Evolutionary conservation across 2,113 vertebrate species (phyloP).

Genomic region (Atlantisia rogersi): DNA sequence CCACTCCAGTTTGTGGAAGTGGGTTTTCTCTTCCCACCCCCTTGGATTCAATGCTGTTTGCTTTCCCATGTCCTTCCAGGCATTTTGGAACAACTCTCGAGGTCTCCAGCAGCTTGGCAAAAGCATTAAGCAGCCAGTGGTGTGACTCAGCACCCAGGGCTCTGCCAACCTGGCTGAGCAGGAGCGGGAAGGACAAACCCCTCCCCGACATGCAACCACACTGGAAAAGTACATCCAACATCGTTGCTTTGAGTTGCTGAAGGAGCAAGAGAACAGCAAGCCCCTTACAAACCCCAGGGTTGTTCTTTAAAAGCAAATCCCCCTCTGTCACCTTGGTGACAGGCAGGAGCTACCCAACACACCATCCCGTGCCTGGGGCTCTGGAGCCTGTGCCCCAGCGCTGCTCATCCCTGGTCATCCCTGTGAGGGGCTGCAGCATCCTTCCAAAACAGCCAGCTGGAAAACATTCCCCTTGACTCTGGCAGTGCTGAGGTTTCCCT

Average conservation of each 20-base stretch:
- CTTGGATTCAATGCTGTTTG: neutral
- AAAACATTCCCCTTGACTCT: neutral
- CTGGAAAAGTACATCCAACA: too few relatives aligned
- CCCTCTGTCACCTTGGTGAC: neutral
- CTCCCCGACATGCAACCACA: neutral
- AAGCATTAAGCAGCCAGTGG: too few relatives aligned
- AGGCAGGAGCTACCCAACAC: neutral
- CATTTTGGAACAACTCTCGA: neutral
- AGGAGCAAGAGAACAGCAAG: too few relatives aligned
- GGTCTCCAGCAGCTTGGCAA: neutral
- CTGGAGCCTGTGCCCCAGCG: neutral
- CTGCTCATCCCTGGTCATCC: neutral
- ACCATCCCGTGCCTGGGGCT: fast-evolving
- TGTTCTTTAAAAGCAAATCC: neutral
- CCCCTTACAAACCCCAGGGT: too few relatives aligned
- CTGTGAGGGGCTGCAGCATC: neutral
- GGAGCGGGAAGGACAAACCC: neutral
- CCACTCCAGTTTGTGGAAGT: fast-evolving
- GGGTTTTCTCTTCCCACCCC: neutral
- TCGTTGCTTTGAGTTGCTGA: too few relatives aligned
- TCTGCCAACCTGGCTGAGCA: neutral
- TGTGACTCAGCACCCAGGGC: neutral
- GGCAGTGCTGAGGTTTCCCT: neutral
- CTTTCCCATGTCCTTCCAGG: slow-evolving; percentile 5
- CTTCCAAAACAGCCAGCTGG: neutral